Percentiles rank a stretch among this genome's conserved stretches.
Evolutionary conservation across 2,113 vertebrate genomes (phyloP).

Genomic region (Puffinus mauretanicus): DNA sequence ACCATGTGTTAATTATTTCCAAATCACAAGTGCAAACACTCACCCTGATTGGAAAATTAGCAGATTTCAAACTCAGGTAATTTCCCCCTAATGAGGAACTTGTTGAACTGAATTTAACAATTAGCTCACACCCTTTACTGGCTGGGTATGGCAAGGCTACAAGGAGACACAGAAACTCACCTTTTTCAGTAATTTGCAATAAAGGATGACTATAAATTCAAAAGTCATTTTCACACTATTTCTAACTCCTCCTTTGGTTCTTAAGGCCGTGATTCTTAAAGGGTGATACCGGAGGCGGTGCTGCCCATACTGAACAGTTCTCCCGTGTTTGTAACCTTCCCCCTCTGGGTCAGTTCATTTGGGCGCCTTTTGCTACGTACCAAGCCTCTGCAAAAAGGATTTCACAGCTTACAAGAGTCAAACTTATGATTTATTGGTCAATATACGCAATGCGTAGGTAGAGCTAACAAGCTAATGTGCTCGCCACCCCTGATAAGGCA

Average conservation of each 20-base stretch:
- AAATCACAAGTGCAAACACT: conserved; percentile 84
- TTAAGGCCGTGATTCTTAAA: not conserved
- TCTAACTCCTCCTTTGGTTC: not conserved
- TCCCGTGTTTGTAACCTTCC: not conserved
- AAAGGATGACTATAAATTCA: not conserved
- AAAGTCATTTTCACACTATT: not conserved
- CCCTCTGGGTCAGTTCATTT: not conserved
- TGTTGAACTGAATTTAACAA: conserved; percentile 84
- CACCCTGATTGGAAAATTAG: conserved; percentile 85
- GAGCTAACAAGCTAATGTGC: not conserved
- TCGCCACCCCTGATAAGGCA: not conserved
- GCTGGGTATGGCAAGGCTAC: conserved; percentile 28
- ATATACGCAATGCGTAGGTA: accelerated
- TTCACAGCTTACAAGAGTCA: not conserved
- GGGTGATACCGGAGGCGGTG: not conserved
- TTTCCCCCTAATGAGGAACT: conserved; percentile 82
- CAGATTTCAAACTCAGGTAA: conserved; percentile 82
- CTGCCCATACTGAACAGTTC: not conserved
- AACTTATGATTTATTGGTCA: not conserved
- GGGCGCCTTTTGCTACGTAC: not conserved
- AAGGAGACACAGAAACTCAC: not conserved
- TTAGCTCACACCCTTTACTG: conserved; percentile 77
- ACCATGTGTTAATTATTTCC: conserved; percentile 81
- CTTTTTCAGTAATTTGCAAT: not conserved
- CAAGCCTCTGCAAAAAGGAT: not conserved